Percentiles rank a stretch among this genome's conserved stretches.
Evolutionary conservation across 2,797 vertebrate genomes (phyloP).

Genomic region (Sebastes alutus): DNA sequence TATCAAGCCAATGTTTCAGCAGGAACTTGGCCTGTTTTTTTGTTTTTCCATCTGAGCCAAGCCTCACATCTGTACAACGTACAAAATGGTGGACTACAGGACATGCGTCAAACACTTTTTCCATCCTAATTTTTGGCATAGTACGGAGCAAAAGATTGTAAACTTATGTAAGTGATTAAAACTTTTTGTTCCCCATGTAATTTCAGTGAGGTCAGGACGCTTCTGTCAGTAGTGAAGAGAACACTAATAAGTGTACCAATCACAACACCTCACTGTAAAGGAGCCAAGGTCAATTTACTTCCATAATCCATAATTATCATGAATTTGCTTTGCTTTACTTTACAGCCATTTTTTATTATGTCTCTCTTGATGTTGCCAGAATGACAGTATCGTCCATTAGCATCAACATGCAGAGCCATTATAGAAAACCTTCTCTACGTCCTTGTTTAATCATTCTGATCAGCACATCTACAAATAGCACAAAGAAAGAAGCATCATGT

Average conservation of each 20-base stretch:
- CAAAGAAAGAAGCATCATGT: conserved; percentile 9
- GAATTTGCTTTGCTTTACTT: conserved; percentile 1
- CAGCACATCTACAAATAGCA: conserved; percentile 11
- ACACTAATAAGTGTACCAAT: neutral
- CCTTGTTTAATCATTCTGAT: conserved; percentile 5
- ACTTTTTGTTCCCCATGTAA: neutral
- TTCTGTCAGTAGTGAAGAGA: neutral
- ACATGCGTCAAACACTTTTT: neutral
- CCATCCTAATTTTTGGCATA: neutral
- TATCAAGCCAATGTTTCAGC: neutral
- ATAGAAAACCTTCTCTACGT: neutral
- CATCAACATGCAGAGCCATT: neutral
- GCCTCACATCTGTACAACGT: neutral
- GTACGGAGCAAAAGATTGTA: neutral
- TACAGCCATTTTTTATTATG: conserved; percentile 13
- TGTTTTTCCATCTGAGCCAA: neutral
- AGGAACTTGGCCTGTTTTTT: neutral
- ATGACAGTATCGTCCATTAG: conserved; percentile 3
- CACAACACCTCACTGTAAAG: conserved; percentile 2
- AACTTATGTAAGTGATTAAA: neutral
- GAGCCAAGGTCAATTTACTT: neutral
- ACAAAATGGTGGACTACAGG: neutral
- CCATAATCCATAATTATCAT: neutral
- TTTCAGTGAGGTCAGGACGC: neutral
- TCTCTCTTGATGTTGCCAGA: neutral